Evolutionary conservation across 2,797 vertebrate genomes (phyloP).

Genomic region (Heteromormyrus szaboi): DNA sequence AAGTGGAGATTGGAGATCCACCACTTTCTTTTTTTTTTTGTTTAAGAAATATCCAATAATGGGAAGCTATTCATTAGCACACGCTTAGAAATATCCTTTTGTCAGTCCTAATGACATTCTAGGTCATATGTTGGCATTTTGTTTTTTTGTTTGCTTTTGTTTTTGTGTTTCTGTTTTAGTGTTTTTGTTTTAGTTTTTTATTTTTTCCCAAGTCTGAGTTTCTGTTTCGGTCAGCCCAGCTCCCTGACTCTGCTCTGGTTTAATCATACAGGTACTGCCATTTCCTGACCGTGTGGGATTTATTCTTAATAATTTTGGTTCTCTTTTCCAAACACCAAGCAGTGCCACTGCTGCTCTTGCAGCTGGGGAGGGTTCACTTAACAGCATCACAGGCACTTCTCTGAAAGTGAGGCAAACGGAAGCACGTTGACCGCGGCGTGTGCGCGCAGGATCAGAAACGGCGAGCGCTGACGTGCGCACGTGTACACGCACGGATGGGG

Average conservation of each 20-base stretch:
- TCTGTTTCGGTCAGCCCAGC: not conserved
- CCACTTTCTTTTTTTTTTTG: not conserved
- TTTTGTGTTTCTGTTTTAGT: not conserved
- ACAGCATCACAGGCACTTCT: not conserved
- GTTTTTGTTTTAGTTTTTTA: not conserved
- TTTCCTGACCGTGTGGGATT: not conserved
- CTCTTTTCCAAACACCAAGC: not conserved
- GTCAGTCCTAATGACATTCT: not conserved
- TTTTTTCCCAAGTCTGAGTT: not conserved
- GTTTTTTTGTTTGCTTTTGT: not conserved
- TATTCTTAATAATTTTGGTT: conserved; percentile 1
- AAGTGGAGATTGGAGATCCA: not conserved
- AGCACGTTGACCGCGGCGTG: not conserved
- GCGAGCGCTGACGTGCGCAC: not conserved
- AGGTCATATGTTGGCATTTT: not conserved
- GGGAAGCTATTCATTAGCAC: not conserved
- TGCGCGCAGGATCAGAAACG: not conserved
- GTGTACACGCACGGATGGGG: not conserved
- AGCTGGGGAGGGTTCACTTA: not conserved
- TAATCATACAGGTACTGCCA: not conserved
- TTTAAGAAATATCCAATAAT: not conserved
- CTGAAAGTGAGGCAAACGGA: not conserved
- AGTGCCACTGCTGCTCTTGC: not conserved
- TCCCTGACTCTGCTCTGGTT: not conserved
- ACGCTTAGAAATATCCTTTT: not conserved